Conservation (phyloP, 2,888 invertebrate genomes). For the Entomobrya proxima region DNA sequence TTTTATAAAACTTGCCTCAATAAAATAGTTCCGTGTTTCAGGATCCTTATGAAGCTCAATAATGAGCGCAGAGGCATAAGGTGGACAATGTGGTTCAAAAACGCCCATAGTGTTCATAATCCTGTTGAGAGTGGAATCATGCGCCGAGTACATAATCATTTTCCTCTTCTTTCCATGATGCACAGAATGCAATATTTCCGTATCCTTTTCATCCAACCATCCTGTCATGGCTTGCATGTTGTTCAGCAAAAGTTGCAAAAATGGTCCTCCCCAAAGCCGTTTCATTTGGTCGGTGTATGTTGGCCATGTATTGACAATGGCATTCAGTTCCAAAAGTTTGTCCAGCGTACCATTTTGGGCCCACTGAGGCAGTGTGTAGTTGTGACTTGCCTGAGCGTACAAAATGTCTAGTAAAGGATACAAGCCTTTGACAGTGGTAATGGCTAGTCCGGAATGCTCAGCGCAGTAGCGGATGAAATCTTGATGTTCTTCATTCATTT, state of each 20-base stretch:
- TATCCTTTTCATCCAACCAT: background rate
- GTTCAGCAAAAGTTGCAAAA: slow-evolving; percentile 63
- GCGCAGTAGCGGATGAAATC: slow-evolving; percentile 83
- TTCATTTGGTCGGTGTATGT: slow-evolving; percentile 85
- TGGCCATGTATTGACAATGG: slow-evolving; percentile 82
- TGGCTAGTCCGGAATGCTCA: slow-evolving; percentile 82
- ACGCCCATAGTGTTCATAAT: slow-evolving; percentile 86
- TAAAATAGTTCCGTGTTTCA: slow-evolving; percentile 78
- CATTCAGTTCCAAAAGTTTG: slow-evolving; percentile 81
- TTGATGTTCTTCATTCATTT: slow-evolving; percentile 81
- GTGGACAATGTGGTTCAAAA: slow-evolving; percentile 83
- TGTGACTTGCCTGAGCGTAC: slow-evolving; percentile 79
- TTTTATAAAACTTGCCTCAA: slow-evolving; percentile 72
- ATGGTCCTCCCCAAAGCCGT: slow-evolving; percentile 78
- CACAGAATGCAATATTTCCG: slow-evolving; percentile 75
- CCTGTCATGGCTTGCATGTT: slow-evolving; percentile 62
- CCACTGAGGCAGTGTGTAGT: slow-evolving; percentile 85
- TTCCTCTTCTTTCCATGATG: slow-evolving; percentile 76
- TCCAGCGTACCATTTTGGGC: slow-evolving; percentile 83
- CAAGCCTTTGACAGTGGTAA: slow-evolving; percentile 79
- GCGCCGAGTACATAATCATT: slow-evolving; percentile 86
- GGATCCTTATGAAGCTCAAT: slow-evolving; percentile 83
- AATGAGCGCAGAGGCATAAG: slow-evolving; percentile 86
- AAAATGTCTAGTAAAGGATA: slow-evolving; percentile 45
- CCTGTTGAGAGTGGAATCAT: no score